Base-by-base conservation (phyloP, 2,888 invertebrate species). In the Aporophyla lueneburgensis region DNA sequence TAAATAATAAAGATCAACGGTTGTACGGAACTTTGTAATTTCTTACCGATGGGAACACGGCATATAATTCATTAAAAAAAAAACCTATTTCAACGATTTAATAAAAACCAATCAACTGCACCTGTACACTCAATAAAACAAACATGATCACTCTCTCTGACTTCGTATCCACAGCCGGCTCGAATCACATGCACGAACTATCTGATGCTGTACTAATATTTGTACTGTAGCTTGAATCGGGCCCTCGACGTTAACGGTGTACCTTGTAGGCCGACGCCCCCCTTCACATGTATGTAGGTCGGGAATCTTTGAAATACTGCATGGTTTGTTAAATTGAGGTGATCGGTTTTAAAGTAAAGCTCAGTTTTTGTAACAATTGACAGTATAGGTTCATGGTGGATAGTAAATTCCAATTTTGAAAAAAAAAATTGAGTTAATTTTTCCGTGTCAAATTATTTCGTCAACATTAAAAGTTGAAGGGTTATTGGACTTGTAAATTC, bases 261-360 rank as follows among this genome's bases (percentile, higher is more conserved):
- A 72, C 51, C 21, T 46, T 71, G 56, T 78, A 67, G 66, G 40
- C 33, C 54, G 70, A 49, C 58, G n/a, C 12, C 65, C 69, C 49
- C 59, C 72, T 76, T 73, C 75, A 71, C 27, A 84, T 81, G 21
- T 85, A 84, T 85, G 21, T 85, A 58, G 71, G 70, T 76, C 33
- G 14, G 10, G 53, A 66, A 71, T 81, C 76, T 80, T 72, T 27
- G 24, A 43, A 72, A 43, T 53, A 33, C 14, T 54, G 14, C 1
- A 7, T 21, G 5, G 27, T 56, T 4, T 12, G 5, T 19, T 27
- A 71, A 71, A n/a, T 16, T 70, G 12, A n/a, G 12, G 43, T 43
- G 51, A 21, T 43, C 14, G 6, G 4, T 53, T n/a, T 0, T 1
- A 33, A 53, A 9, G 9, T 21, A 7, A 7, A 27, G 12, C 49